A percentile compares a stretch with the other conserved stretches of the same genome.
Evolutionary conservation across 2,888 invertebrate genomes (phyloP).

Genomic region (Aphodius granarius): DNA sequence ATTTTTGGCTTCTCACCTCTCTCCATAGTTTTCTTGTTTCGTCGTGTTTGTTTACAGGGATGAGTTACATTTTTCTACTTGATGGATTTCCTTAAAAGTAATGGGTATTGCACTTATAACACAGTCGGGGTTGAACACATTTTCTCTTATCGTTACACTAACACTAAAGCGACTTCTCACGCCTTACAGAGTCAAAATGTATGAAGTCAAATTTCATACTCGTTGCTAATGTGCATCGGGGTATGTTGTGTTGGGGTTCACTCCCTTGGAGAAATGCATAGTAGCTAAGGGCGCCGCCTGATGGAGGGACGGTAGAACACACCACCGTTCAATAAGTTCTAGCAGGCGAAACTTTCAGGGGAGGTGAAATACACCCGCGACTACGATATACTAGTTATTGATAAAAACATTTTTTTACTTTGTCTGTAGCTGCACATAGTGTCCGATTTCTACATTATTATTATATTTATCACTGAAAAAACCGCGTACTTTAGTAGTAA

Average conservation of each 20-base stretch:
- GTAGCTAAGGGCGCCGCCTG: slow-evolving; percentile 46
- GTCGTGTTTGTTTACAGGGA: neutral
- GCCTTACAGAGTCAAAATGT: neutral
- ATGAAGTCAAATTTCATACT: neutral
- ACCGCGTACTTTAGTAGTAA: too few relatives aligned
- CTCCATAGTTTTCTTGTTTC: slow-evolving; percentile 43
- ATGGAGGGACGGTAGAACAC: slow-evolving; percentile 43
- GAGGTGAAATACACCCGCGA: neutral
- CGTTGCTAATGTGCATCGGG: neutral
- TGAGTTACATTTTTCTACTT: neutral
- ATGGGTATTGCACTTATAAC: neutral
- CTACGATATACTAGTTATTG: neutral
- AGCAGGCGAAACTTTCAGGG: slow-evolving; percentile 29
- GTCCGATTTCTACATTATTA: too few relatives aligned
- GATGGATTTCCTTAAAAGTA: neutral
- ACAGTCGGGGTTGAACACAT: slow-evolving; percentile 2
- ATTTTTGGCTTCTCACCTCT: slow-evolving; percentile 49
- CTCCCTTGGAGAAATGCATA: slow-evolving; percentile 48
- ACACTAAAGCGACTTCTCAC: neutral
- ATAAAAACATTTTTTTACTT: too few relatives aligned
- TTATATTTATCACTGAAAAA: too few relatives aligned
- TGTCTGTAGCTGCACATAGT: too few relatives aligned
- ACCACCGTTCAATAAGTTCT: slow-evolving; percentile 49
- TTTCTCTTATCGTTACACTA: neutral
- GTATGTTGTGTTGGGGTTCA: slow-evolving; percentile 47